These are phyloP conservation scores for Rotaria socialis DNA, from an alignment of 2,888 invertebrate genomes.

Conservation along the genomic window DNA sequence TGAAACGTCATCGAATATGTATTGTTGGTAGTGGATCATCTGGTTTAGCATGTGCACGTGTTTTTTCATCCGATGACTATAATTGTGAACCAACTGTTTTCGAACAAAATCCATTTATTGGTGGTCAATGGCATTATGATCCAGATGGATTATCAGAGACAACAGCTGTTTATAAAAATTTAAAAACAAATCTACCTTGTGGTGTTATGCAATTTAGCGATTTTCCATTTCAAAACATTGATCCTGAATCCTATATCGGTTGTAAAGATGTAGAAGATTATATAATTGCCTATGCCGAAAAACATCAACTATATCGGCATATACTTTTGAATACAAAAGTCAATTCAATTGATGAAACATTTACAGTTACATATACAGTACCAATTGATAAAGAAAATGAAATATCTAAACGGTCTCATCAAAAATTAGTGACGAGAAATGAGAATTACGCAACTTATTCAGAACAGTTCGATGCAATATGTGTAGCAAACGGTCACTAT, in stretches of 20 bases:
- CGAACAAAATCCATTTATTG: conserved; percentile 34
- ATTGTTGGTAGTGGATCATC: conserved; percentile 42
- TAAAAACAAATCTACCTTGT: conserved; percentile 39
- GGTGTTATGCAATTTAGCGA: conserved; percentile 44
- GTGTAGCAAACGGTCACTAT: conserved; percentile 1
- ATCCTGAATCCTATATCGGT: neutral
- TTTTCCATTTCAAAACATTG: conserved; percentile 37
- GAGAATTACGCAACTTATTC: neutral
- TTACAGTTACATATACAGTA: neutral
- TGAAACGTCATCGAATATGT: conserved; percentile 38
- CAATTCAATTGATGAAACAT: neutral
- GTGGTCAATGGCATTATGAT: conserved; percentile 43
- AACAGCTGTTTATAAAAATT: conserved; percentile 39
- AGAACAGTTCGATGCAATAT: conserved; percentile 26
- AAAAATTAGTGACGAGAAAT: neutral
- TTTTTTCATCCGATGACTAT: neutral
- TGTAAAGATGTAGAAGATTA: conserved; percentile 30
- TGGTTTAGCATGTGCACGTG: conserved; percentile 41
- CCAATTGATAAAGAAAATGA: neutral
- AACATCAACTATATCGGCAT: conserved; percentile 11
- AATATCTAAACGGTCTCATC: neutral
- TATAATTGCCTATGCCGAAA: conserved; percentile 27
- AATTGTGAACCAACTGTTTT: conserved; percentile 42
- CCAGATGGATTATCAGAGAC: neutral
- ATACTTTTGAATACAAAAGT: conserved; percentile 36